Evolutionary conservation across 2,113 vertebrate species (phyloP), one percentile per base, ranked within the genome.

Genomic region (Erythrolamprus reginae): DNA sequence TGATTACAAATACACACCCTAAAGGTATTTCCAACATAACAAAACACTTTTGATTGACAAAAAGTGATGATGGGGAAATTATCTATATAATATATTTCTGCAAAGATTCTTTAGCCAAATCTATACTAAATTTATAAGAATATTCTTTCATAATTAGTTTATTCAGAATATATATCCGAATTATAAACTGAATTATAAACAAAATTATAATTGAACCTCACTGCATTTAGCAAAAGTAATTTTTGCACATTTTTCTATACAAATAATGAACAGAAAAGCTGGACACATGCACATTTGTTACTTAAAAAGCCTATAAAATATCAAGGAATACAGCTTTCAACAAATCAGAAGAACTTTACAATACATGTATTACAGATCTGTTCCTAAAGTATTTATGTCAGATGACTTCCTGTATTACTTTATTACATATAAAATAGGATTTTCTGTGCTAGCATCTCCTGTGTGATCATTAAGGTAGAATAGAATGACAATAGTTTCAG

Each of bases 1-100:
- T 97, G 90, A 97, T 96, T 96, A 97, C 95, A 97, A 97, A 84
- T 94, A 96, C 96, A 95, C 94, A 95, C 93, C 89, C 88, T 94
- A 90, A 51, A 96, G 87, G 92, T 96, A 96, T 92, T 93, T 96
- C 90, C 96, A 96, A 96, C 94, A 95, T 65, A 96, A 55, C 94
- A 92, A 95, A 93, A 42, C 47, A 94, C 93, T 93, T 93, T 91
- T 94, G 88, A 95, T 95, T 91, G 94, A 94, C 94, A 97, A 42
- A 82, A 92, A 95, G 86, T 95, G 93, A 94, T 88, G 87, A 28
- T 21, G n/a, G n/a, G 21, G 58, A 95, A 95, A 95, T 77, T 94
- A 97, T 93, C 90, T 91, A 53, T 61, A 50, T 50, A 50, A 65
- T 70, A 83, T 89, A 93, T 92, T 93, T 96, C 93, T 92, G 93